phyloP scores from a whole-genome alignment of 2,113 vertebrate genomes.

The Psammodynastes pulverulentus region DNA sequence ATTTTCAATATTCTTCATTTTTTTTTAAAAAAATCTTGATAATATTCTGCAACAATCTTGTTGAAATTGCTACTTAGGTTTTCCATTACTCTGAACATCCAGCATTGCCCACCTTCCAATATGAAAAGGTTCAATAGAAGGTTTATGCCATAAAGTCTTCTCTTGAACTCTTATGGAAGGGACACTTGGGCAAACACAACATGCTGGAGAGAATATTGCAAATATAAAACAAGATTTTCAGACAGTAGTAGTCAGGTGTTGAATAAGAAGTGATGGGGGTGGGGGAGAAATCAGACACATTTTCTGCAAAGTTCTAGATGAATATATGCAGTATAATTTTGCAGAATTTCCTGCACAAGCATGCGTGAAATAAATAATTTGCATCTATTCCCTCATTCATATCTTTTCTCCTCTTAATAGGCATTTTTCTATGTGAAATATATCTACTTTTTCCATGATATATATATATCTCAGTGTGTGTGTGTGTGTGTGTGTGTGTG shows the following conservation, averaged over 20 bases:
- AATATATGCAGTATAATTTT: neutral
- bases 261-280: neutral
- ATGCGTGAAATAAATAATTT: neutral
- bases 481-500: no score
- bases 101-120: neutral
- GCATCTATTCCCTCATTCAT: no score
- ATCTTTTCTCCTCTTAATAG: neutral
- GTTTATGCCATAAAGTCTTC: neutral
- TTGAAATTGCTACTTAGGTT: neutral
- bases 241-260: neutral
- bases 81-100: neutral
- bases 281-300: neutral
- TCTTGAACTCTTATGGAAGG: neutral
- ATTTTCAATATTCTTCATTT: neutral
- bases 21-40: neutral
- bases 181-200: neutral
- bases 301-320: neutral
- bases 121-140: neutral
- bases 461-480: no score
- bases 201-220: neutral
- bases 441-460: neutral
- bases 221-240: neutral
- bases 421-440: no score
- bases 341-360: no score
- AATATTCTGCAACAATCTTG: neutral